Conservation (phyloP, 2,797 vertebrate genomes). For the Platyrinchus mystaceus region DNA sequence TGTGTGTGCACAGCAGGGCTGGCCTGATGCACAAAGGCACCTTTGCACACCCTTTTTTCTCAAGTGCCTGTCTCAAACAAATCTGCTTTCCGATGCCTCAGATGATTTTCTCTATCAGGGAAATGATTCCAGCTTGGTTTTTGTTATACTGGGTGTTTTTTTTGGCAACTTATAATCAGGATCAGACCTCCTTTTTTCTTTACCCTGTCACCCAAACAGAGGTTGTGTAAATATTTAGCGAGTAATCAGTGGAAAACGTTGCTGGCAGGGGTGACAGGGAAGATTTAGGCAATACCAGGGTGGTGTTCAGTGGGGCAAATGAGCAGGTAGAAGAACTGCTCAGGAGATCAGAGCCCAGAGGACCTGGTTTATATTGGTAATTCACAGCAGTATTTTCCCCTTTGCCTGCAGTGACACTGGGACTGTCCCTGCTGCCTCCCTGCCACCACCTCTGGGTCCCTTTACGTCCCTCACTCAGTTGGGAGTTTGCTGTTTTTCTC, state of each 20-base stretch:
- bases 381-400: not conserved
- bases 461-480: not conserved
- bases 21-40: not conserved
- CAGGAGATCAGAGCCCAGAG: not conserved
- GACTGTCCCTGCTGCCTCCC: not conserved
- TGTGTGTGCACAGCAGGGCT: not conserved
- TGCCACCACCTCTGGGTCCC: not conserved
- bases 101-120: slow-evolving; percentile 60
- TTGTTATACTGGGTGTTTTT: slow-evolving; percentile 32
- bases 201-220: not conserved
- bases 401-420: not conserved
- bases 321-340: not conserved
- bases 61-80: slow-evolving; percentile 21
- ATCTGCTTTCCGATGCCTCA: slow-evolving; percentile 26
- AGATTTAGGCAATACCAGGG: not conserved
- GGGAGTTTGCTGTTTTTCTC: not conserved
- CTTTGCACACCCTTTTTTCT: not conserved
- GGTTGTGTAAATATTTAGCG: not conserved
- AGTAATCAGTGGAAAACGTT: not conserved
- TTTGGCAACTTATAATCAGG: not conserved
- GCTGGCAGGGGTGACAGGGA: not conserved
- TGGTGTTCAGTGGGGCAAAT: not conserved
- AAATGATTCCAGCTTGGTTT: slow-evolving; percentile 44
- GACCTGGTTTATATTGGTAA: not conserved
- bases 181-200: not conserved